Conservation (phyloP, 2,888 invertebrate species). For the Limnephilus auricula region DNA sequence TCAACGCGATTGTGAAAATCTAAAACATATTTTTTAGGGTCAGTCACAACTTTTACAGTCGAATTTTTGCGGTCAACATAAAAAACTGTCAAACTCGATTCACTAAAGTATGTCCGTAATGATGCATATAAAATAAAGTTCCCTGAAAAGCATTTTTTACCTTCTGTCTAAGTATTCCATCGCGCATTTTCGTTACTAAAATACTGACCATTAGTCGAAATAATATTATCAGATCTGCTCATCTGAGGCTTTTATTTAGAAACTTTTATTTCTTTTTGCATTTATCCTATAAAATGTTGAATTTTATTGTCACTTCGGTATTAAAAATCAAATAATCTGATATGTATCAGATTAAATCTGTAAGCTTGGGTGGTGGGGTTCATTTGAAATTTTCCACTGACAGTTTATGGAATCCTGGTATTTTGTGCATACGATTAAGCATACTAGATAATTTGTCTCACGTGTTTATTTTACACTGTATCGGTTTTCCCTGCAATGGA, state of each 20-base stretch:
- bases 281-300: neutral
- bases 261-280: neutral
- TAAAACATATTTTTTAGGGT: neutral
- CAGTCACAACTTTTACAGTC: neutral
- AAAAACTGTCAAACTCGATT: neutral
- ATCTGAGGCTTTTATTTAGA: neutral
- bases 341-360: conserved; percentile 19
- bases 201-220: neutral
- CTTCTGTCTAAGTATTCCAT: neutral
- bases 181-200: neutral
- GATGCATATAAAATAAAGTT: neutral
- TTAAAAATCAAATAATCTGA: conserved; percentile 34
- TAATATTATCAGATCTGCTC: neutral
- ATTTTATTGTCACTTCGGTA: neutral
- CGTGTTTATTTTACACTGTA: neutral
- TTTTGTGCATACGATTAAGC: neutral
- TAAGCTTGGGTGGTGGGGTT: conserved; percentile 7
- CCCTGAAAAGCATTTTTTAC: neutral
- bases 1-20: neutral
- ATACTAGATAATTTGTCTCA: neutral
- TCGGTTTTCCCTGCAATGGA: neutral
- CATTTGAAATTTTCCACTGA: neutral
- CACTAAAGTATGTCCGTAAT: neutral
- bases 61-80: neutral
- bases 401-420: neutral